A percentile compares a stretch with the other conserved stretches of the same genome.
Conservation (phyloP, 2,888 invertebrate species). For the Nephrotoma appendiculata region DNA sequence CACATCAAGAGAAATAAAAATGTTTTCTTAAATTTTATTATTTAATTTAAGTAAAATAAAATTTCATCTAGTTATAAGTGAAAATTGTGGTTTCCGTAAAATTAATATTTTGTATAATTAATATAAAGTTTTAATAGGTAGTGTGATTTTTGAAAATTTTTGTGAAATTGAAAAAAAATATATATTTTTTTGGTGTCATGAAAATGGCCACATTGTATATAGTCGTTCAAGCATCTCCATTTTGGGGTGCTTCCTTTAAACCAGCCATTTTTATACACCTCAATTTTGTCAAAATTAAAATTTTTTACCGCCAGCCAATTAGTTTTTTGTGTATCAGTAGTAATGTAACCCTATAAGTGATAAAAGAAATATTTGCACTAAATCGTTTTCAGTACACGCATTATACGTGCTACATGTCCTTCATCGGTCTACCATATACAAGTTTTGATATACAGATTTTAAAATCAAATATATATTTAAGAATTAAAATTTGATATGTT, state of each 20-base stretch:
- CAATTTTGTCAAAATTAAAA: neutral
- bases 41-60: neutral
- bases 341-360: neutral
- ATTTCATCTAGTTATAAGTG: neutral
- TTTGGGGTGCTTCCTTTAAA: neutral
- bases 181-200: neutral
- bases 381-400: neutral
- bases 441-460: neutral
- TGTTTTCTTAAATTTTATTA: neutral
- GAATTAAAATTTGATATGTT: neutral
- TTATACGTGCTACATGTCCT: neutral
- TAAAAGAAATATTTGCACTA: neutral
- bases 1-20: neutral
- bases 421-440: neutral
- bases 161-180: neutral
- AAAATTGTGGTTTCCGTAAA: neutral
- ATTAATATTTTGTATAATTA: neutral
- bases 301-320: neutral
- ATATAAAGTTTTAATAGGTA: neutral
- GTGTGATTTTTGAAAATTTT: neutral
- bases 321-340: neutral
- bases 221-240: neutral
- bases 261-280: neutral
- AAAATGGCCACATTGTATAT: neutral
- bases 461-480: neutral